phyloP scores from a whole-genome alignment of 2,113 vertebrate genomes.

The Megaceryle torquata region DNA sequence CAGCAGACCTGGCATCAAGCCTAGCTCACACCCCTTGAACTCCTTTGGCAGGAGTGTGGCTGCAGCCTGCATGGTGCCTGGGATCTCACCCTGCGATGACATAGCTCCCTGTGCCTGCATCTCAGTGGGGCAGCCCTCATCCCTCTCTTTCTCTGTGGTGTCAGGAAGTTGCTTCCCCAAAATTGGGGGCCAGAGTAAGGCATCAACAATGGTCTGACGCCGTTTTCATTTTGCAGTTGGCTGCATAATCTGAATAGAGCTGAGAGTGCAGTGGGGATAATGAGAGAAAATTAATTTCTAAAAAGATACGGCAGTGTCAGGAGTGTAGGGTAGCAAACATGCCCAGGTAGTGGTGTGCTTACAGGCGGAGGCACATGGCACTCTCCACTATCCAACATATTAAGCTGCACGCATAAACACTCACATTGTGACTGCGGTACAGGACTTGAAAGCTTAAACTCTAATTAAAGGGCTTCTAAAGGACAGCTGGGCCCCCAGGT shows the following conservation, averaged over 20 bases:
- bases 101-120: rapidly evolving
- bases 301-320: background rate
- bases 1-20: rapidly evolving
- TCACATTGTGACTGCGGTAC: background rate
- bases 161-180: background rate
- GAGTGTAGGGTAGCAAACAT: background rate
- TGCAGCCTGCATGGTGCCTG: background rate
- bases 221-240: slow-evolving; percentile 47
- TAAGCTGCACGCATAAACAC: too few species aligned
- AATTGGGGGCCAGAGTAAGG: background rate
- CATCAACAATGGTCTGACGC: background rate
- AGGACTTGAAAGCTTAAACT: background rate
- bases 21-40: rapidly evolving
- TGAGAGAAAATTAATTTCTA: slow-evolving; percentile 1
- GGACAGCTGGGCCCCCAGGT: background rate
- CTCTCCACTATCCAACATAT: background rate
- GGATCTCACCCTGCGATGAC: rapidly evolving
- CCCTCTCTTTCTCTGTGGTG: background rate
- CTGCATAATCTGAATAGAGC: slow-evolving; percentile 43
- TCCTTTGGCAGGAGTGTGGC: background rate
- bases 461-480: background rate
- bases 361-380: background rate
- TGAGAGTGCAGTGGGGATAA: background rate
- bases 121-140: background rate
- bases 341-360: background rate